Evolutionary conservation across 2,888 invertebrate genomes (phyloP).

Genomic region (Endomychus coccineus): DNA sequence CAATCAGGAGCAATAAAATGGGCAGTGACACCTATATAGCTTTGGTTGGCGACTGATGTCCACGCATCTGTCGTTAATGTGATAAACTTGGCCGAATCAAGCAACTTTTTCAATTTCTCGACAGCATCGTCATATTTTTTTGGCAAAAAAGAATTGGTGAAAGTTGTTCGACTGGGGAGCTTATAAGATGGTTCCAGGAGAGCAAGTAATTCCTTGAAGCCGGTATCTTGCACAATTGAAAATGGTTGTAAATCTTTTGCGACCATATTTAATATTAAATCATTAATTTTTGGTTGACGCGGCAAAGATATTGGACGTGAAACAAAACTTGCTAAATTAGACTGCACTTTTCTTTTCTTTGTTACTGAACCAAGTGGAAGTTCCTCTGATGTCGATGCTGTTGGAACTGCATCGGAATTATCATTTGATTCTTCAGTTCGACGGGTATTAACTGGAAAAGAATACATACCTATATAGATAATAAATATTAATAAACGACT

Average conservation of each 20-base stretch:
- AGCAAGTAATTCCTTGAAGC: conserved; percentile 12
- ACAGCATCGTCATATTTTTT: conserved; percentile 8
- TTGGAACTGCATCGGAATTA: no score
- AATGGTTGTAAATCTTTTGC: conserved; percentile 16
- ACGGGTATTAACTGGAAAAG: no score
- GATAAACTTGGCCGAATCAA: conserved; percentile 19
- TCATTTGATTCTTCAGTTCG: no score
- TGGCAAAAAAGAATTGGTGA: conserved; percentile 12
- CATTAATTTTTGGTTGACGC: no score
- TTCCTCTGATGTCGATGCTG: no score
- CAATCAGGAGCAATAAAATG: conserved; percentile 18
- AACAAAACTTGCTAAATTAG: no score
- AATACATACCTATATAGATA: no score
- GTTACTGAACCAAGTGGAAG: no score
- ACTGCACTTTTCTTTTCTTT: no score
- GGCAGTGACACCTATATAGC: conserved; percentile 23
- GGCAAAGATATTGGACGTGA: no score
- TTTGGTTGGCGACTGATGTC: conserved; percentile 22
- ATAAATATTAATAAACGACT: no score
- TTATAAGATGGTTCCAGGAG: conserved; percentile 13
- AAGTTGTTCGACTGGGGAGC: conserved; percentile 12
- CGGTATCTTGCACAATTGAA: conserved; percentile 17
- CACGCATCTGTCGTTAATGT: conserved; percentile 25
- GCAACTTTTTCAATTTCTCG: conserved; percentile 13
- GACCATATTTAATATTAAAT: conserved; percentile 14